A percentile compares a stretch with the other conserved stretches of the same genome.
These are phyloP conservation scores for Melanotaenia boesemani DNA, from an alignment of 2,797 vertebrate genomes.

Conservation along the genomic window DNA sequence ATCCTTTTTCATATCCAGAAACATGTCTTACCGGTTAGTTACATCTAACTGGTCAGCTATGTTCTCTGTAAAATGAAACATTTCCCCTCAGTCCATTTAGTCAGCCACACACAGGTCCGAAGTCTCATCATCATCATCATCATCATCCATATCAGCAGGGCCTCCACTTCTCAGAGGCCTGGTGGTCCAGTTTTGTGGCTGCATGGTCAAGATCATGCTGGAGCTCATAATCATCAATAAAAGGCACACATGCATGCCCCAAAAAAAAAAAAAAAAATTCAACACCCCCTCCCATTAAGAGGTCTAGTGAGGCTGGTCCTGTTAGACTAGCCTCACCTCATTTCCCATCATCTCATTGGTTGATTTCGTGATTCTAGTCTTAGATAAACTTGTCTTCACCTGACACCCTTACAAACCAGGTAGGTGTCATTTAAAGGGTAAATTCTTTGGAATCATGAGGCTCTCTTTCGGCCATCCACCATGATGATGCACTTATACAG, in stretches of 20 bases:
- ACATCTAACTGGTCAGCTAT: neutral
- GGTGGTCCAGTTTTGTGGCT: slow-evolving; percentile 63
- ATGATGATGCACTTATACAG: neutral
- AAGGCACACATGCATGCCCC: slow-evolving; percentile 23
- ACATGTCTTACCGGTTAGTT: neutral
- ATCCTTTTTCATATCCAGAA: neutral
- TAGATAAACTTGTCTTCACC: neutral
- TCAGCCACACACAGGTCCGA: neutral
- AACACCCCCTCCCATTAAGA: slow-evolving; percentile 21
- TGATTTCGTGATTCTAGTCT: slow-evolving; percentile 42
- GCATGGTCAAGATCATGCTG: slow-evolving; percentile 45
- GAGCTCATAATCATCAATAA: slow-evolving; percentile 48
- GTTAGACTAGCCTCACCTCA: slow-evolving; percentile 12
- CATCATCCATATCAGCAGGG: neutral
- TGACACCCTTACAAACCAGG: neutral
- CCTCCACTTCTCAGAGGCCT: slow-evolving; percentile 9
- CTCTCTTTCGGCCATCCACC: neutral
- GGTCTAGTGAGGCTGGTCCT: slow-evolving; percentile 3
- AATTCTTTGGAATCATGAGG: slow-evolving; percentile 45
- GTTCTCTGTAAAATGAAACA: neutral
- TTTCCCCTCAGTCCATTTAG: neutral
- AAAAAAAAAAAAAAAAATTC: slow-evolving; percentile 55
- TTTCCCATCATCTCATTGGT: slow-evolving; percentile 22
- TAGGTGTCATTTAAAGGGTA: slow-evolving; percentile 6
- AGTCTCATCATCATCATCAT: neutral